Evolutionary conservation across 2,888 invertebrate genomes (phyloP).

Genomic region (Emesis furor): DNA sequence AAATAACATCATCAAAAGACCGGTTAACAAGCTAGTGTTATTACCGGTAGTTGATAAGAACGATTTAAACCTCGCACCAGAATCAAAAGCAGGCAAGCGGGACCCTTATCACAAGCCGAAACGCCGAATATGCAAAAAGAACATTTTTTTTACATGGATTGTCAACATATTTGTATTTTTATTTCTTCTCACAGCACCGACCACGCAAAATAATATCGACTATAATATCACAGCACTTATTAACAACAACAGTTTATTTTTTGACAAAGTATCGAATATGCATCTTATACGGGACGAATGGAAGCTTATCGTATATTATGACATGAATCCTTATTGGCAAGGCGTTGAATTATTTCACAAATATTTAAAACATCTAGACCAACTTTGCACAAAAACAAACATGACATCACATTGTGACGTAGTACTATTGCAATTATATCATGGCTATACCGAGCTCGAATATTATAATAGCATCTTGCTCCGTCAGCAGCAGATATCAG

Average conservation of each 20-base stretch:
- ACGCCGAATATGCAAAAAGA: background rate
- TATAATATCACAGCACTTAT: conserved; percentile 9
- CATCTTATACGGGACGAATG: conserved; percentile 27
- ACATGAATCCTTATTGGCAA: conserved; percentile 38
- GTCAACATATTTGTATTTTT: background rate
- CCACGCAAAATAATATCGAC: background rate
- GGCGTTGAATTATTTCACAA: conserved; percentile 17
- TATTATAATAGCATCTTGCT: background rate
- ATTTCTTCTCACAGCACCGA: background rate
- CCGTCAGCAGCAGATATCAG: background rate
- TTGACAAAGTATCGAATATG: conserved; percentile 25
- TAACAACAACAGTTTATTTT: conserved; percentile 1
- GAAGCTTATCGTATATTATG: conserved; percentile 22
- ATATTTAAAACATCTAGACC: background rate
- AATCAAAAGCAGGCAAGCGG: background rate
- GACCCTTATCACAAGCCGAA: background rate
- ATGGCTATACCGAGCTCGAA: conserved; percentile 15
- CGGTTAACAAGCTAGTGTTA: background rate
- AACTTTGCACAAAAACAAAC: background rate
- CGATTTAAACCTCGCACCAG: background rate
- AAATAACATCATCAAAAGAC: conserved; percentile 16
- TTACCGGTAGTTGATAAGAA: background rate
- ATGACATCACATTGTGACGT: conserved; percentile 7
- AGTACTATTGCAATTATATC: conserved; percentile 1
- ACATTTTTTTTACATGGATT: background rate